These are phyloP conservation scores for Muntiacus muntjak DNA, from an alignment of 2,113 vertebrate genomes.

Conservation along the genomic window DNA sequence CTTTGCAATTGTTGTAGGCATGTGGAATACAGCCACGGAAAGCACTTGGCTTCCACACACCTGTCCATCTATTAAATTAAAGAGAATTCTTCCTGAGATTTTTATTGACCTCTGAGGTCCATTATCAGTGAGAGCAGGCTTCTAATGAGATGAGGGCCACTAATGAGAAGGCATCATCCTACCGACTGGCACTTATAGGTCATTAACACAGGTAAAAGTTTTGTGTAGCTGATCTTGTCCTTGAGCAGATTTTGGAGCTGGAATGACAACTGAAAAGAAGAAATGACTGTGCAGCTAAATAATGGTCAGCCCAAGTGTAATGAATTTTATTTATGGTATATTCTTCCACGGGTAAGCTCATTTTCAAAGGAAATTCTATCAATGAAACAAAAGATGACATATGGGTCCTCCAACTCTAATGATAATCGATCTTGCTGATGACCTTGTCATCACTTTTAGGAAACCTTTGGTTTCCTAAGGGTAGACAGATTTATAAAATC, in stretches of 20 bases:
- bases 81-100: constrained; percentile 1
- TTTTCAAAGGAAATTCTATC: constrained; percentile 65
- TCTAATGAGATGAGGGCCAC: constrained; percentile 35
- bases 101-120: constrained; percentile 48
- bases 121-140: constrained; percentile 40
- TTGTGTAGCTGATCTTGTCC: constrained; percentile 4
- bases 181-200: not conserved
- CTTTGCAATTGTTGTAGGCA: not conserved
- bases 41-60: not conserved
- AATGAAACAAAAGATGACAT: not conserved
- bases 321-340: not conserved
- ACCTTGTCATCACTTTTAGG: not conserved
- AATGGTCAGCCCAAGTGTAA: not conserved
- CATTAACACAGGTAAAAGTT: constrained; percentile 64
- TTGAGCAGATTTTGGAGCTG: constrained; percentile 15
- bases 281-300: not conserved
- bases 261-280: not conserved
- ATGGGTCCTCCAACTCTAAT: not conserved
- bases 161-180: constrained; percentile 27
- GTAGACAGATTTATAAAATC: not conserved
- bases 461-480: not conserved
- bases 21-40: not conserved
- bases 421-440: not conserved
- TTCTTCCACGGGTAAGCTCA: constrained; percentile 24
- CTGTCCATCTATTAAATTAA: constrained; percentile 24